Base-by-base conservation (phyloP, 2,888 invertebrate genomes). In the Drosophila emarginata region DNA sequence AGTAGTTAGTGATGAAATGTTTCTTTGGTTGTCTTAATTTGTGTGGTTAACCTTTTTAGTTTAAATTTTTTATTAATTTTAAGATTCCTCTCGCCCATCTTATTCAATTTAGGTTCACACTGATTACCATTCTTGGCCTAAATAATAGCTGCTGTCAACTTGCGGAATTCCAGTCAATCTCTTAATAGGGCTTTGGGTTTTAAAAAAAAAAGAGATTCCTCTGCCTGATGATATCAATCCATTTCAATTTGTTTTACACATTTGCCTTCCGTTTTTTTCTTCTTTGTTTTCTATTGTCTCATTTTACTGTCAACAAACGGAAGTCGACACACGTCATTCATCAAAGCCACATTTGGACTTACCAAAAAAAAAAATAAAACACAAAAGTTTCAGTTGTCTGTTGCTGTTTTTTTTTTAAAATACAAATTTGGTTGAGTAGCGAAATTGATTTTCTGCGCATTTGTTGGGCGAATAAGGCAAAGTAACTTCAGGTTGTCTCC, bases 341-440 rank as follows among this genome's bases (percentile, higher is more conserved):
- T 74, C 64, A 66, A 75, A 75, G 36, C 63, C 58, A 61, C 66
- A 80, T 66, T 83, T 72, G 79, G 50, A 32, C 51, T 63, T 68
- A 67, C 79, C 66, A 59, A 80, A 79, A 78, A 67, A 65, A 72
- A 72, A 59, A 37, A 63, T 28, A 53, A 64, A 54, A 23, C 26
- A 56, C 14, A 45, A 56, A 62, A 45, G 45, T 45, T 45, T 45
- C 45, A 12, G 45, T 21, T 21, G 1, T 18, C 15, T 45, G 18
- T 45, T 15, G 9, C 32, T 32, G 32, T 51, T 18, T 72, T 69
- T 67, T 69, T 72, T 65, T 67, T 1, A 12, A 45, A 45, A 45
- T 80, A 80, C 81, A 60, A 66, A 80, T 84, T 84, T 79, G 84
- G 81, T 62, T 62, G 68, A 71, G 70, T 81, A 80, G 79, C 81